A percentile compares a stretch with the other conserved stretches of the same genome.
phyloP scores from a whole-genome alignment of 1,140 invertebrate species.

The Drepana arcuata region DNA sequence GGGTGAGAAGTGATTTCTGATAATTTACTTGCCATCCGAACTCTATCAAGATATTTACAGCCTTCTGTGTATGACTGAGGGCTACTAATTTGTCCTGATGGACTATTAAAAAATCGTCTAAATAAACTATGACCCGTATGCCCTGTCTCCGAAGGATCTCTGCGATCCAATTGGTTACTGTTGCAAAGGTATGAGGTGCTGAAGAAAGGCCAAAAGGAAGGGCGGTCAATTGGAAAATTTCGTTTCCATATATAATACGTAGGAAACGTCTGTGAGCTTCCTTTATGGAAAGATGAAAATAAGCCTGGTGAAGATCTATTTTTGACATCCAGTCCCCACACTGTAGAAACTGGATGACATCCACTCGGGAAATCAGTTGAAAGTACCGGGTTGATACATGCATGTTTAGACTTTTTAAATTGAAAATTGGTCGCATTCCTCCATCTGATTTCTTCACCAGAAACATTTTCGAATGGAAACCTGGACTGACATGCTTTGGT shows the following conservation, averaged over 20 bases:
- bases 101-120: conserved; percentile 24
- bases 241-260: conserved; percentile 10
- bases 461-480: conserved; percentile 38
- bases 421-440: conserved; percentile 26
- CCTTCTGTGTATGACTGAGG: conserved; percentile 1
- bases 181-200: conserved; percentile 13
- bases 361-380: conserved; percentile 13
- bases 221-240: conserved; percentile 17
- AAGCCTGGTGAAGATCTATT: conserved; percentile 20
- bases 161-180: conserved; percentile 35
- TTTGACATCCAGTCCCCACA: conserved; percentile 19
- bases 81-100: conserved; percentile 1
- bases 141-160: conserved; percentile 17
- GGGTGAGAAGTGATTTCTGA: conserved; percentile 26
- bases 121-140: conserved; percentile 26
- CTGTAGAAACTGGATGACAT: conserved; percentile 14
- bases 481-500: too few relatives aligned
- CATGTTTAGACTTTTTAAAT: conserved; percentile 21
- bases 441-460: conserved; percentile 19
- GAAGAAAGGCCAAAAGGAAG: conserved; percentile 17
- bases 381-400: conserved; percentile 12
- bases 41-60: conserved; percentile 5
- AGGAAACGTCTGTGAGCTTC: conserved; percentile 15
- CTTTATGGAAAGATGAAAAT: conserved; percentile 49
- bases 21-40: conserved; percentile 35